Evolutionary conservation across 2,888 invertebrate genomes (phyloP).

Genomic region (Chrysomela aeneicollis): DNA sequence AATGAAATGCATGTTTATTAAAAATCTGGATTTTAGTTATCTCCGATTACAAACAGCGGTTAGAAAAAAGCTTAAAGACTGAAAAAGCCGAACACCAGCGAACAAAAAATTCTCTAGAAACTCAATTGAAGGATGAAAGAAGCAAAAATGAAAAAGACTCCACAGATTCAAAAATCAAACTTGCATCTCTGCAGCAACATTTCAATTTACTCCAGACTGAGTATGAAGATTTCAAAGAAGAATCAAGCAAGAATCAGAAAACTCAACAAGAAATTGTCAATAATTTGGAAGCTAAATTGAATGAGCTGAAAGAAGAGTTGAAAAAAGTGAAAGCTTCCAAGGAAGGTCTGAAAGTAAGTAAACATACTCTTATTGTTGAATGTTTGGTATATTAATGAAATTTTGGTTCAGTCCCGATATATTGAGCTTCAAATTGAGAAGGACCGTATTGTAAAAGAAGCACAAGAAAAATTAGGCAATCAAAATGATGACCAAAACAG

Average conservation of each 20-base stretch:
- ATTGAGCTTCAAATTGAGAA: conserved; percentile 55
- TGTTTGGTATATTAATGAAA: conserved; percentile 21
- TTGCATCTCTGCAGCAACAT: conserved; percentile 65
- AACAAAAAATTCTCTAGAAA: conserved; percentile 62
- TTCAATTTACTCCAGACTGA: conserved; percentile 65
- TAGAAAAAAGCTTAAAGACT: conserved; percentile 67
- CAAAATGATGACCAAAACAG: conserved; percentile 51
- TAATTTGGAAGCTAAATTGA: conserved; percentile 62
- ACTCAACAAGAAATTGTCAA: conserved; percentile 63
- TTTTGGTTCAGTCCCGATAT: conserved; percentile 53
- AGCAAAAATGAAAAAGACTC: conserved; percentile 63
- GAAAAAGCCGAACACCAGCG: conserved; percentile 66
- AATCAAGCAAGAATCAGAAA: conserved; percentile 62
- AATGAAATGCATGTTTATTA: background rate
- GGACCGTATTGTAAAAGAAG: conserved; percentile 52
- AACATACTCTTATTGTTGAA: conserved; percentile 20
- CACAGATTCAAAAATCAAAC: conserved; percentile 64
- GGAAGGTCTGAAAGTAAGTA: conserved; percentile 61
- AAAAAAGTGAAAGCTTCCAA: conserved; percentile 57
- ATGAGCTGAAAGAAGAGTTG: conserved; percentile 62
- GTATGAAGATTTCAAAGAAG: conserved; percentile 64
- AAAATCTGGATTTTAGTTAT: conserved; percentile 59
- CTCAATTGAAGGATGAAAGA: conserved; percentile 63
- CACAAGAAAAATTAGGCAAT: conserved; percentile 49
- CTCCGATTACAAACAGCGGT: conserved; percentile 66